Base-by-base conservation (phyloP, 2,888 invertebrate species). In the Drosophila glabriapex region DNA sequence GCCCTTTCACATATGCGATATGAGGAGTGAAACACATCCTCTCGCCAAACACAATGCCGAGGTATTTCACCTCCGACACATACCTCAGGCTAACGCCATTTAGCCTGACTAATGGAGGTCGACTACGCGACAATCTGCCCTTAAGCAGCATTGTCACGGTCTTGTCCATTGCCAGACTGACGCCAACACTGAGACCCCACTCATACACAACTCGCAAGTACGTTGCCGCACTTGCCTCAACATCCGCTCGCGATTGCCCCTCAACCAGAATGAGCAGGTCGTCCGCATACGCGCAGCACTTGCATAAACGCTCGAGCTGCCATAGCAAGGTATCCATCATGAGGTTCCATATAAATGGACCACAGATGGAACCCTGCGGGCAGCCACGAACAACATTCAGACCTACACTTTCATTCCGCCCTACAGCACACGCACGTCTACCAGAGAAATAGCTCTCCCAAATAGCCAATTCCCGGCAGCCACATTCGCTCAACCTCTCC, bases 341-440 rank as follows among this genome's bases (percentile, higher is more conserved):
- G 0, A 76, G 66, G 50, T 78, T 78, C 75, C 73, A 82, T 22
- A 78, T 68, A 67, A 61, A 77, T 68, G 73, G 67, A 58, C 76
- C 73, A 60, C 62, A 68, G 2, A 76, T 71, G 28, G 70, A 76
- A 68, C 2, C 16, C 25, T 49, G 49, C 2, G 49, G 16, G 25
- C 37, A 80, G 10, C 78, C 68, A n/a, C 54, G 39, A 39, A 37
- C 49, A 29, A 76, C 65, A 52, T 31, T n/a, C 35, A 46, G 35
- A 19, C 41, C 41, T 0, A 62, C 69, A 0, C 29, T 16, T 43
- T 25, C 2, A 68, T 2, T 19, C 69, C 10, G 33, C 60, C 12
- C 46, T 41, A 55, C 62, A 70, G 0, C 72, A 22, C 75, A 37
- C 68, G 50, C 12, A 62, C 60, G 16, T 4, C 25, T 25, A 16